Evolutionary conservation across 1,140 invertebrate genomes (phyloP), one percentile per base, ranked within the genome.

Genomic region (Bombus cullumanus): DNA sequence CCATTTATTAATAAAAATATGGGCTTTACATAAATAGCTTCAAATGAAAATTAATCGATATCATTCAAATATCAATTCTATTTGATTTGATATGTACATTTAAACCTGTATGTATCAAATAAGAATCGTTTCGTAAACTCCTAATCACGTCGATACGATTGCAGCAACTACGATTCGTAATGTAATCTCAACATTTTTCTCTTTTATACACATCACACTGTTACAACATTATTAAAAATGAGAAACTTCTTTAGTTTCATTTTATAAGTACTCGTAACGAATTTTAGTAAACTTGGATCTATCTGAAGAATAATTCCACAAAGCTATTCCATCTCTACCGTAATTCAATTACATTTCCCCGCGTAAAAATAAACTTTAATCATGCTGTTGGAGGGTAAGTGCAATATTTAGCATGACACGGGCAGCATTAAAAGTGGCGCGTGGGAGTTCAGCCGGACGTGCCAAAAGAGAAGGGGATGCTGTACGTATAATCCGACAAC

Each of bases 391-490:
- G 76, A 71, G 64, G 83, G 83, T 85, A 28, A 62, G 76, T 72
- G 83, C 34, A 84, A 80, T 71, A 85, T 85, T 85, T 79, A 80
- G 76, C 83, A n/a, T 41, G 82, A 71, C 82, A 59, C 39, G 53
- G 47, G 18, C 25, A 31, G 10, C 76, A 31, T 84, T 84, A 59
- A 79, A 78, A 62, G 34, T 39, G 47, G 31, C 53, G 66, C 68
- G 83, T 84, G 83, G 83, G 76, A 34, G 83, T 62, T 2, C 41
- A 31, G 15, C 25, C 68, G 31, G 18, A 62, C 53, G 66, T 62
- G 68, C 53, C 76, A 72, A 43, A 28, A 43, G 53, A 57, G 76
- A 59, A 79, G 75, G 75, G 75, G 75, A 79, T 72, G 66, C 75
- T 84, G 64, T 76, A 64, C 37, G 66, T 80, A 71, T 77, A 71